Base-by-base conservation (phyloP, 2,113 vertebrate genomes). In the Melanotaenia duboulayi region DNA sequence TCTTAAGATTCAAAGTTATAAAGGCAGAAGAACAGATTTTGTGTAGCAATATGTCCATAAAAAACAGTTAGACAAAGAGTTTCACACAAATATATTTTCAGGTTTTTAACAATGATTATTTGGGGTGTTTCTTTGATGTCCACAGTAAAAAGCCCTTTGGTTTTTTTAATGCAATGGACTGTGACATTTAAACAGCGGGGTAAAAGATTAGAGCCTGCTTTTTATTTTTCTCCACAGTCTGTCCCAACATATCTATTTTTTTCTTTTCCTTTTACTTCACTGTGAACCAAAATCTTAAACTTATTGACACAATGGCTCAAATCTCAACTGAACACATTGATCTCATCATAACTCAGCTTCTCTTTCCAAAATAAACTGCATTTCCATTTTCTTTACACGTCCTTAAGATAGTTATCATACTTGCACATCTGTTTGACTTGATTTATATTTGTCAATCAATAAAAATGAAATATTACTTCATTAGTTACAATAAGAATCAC, bases 171-270 rank as follows among this genome's bases (percentile, higher is more conserved):
- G 69, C 40, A 65, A 35, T 22, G 37, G 39, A 46, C 16, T 58
- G 48, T 76, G 77, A 75, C 59, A 77, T 80, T 80, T 78, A 65
- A 71, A 74, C 55, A 69, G 55, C 3, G 9, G 22, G 28, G 42
- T 64, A 46, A 84, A 64, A 73, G 46, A 46, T 71, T 32, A 62
- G 48, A 17, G 52, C 9, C 23, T 61, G 16, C 64, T 67, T 72
- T 70, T 62, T 8, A 8, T 83, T 72, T 71, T 44, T 51, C 19
- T 66, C 35, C 51, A 28, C 1, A 4, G 37, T 59, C 32, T 49
- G 62, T 76, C 68, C 35, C 67, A 4, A 67, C 20, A 24, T 69
- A 66, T 44, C 35, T 44, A 8, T 25, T 65, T 74, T 74, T 44
- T 4, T 71, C 19, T 57, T 11, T 5, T 32, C 2, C 1, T 0